phyloP scores from a whole-genome alignment of 2,797 vertebrate genomes.

The Periophthalmus magnuspinnatus region DNA sequence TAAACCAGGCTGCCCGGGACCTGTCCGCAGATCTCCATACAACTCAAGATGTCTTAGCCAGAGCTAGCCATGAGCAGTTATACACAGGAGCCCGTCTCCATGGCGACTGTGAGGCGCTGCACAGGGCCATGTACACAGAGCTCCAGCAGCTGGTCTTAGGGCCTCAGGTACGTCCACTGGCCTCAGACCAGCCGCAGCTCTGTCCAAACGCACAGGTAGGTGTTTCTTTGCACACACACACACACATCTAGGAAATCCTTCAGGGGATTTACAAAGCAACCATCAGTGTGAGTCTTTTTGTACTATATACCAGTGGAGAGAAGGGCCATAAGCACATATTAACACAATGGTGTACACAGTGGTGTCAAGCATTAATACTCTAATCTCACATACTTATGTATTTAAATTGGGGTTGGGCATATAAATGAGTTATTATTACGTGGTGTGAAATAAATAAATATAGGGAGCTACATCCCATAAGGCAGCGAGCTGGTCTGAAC shows the following conservation, averaged over 20 bases:
- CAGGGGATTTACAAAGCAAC: constrained; percentile 11
- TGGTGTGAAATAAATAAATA: neutral
- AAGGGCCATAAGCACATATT: constrained; percentile 41
- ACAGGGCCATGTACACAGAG: constrained; percentile 76
- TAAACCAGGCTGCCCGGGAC: constrained; percentile 79
- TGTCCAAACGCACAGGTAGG: constrained; percentile 81
- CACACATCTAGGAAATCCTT: constrained; percentile 3
- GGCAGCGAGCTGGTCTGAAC: no score
- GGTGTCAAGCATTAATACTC: constrained; percentile 1
- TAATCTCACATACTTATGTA: neutral
- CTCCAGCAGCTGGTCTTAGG: constrained; percentile 82
- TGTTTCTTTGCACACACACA: constrained; percentile 43
- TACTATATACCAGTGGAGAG: constrained; percentile 35
- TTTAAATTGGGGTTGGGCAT: neutral
- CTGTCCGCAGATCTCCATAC: constrained; percentile 74
- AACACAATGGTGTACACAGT: neutral
- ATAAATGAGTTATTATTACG: neutral
- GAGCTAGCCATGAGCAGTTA: constrained; percentile 72
- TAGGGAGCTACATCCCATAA: no score
- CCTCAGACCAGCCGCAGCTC: constrained; percentile 73
- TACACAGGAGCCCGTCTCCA: constrained; percentile 71
- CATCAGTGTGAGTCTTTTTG: constrained; percentile 46
- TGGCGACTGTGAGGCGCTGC: constrained; percentile 76
- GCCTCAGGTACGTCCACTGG: constrained; percentile 80
- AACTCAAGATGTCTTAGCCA: constrained; percentile 71